phyloP scores from a whole-genome alignment of 2,797 vertebrate species.

The Astyanax mexicanus region DNA sequence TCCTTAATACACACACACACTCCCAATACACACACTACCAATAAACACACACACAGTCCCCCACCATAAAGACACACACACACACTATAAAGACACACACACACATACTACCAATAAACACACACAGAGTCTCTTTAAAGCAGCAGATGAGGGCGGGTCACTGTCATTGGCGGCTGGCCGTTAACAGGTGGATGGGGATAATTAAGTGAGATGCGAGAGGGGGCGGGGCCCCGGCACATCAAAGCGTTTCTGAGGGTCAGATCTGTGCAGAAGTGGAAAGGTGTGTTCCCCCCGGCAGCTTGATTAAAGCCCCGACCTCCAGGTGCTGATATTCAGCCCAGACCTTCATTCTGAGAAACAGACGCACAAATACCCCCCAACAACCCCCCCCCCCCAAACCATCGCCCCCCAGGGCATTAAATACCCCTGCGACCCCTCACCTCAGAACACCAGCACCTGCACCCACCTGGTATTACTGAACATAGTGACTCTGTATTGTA shows the following conservation, averaged over 20 bases:
- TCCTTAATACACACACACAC: too few species aligned
- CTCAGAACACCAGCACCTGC: conserved; percentile 61
- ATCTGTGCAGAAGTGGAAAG: conserved; percentile 64
- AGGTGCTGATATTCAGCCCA: conserved; percentile 70
- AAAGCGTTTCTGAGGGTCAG: conserved; percentile 72
- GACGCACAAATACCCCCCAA: conserved; percentile 25
- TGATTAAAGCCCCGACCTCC: conserved; percentile 82
- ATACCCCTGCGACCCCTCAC: conserved; percentile 57
- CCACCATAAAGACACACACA: neutral
- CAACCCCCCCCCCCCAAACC: too few species aligned
- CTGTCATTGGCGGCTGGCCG: conserved; percentile 78
- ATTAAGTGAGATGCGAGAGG: conserved; percentile 84
- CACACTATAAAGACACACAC: conserved; percentile 36
- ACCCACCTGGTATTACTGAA: too few species aligned
- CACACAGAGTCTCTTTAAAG: conserved; percentile 62
- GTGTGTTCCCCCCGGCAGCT: conserved; percentile 62
- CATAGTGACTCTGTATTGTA: too few species aligned
- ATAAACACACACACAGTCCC: too few species aligned
- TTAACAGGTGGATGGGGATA: conserved; percentile 86
- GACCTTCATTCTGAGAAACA: conserved; percentile 65
- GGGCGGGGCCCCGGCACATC: conserved; percentile 76
- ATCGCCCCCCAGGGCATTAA: conserved; percentile 51
- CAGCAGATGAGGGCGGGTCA: conserved; percentile 67
- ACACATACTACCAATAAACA: conserved; percentile 37
- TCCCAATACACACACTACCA: too few species aligned